Conservation (phyloP, 1,140 invertebrate genomes). For the Mactra quadrangularis region DNA sequence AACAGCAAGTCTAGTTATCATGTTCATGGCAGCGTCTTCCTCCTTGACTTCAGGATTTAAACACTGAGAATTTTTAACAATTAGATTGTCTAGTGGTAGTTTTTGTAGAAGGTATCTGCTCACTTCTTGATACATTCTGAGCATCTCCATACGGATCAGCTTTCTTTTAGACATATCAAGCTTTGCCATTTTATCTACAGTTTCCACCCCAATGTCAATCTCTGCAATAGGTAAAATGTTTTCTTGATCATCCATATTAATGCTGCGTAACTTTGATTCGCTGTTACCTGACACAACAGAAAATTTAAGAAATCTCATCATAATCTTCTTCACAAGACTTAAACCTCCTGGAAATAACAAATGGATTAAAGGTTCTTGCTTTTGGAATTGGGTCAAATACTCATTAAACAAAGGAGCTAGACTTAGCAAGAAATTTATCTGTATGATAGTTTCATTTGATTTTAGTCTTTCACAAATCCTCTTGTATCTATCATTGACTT, state of each 20-base stretch:
- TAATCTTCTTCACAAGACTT: not conserved
- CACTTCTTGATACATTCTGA: slow-evolving; percentile 23
- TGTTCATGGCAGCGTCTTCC: not conserved
- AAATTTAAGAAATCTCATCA: slow-evolving; percentile 9
- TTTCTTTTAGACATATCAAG: not conserved
- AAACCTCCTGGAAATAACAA: not conserved
- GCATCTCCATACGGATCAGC: not conserved
- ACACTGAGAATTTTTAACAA: slow-evolving; percentile 23
- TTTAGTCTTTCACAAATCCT: not conserved
- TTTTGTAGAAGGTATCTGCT: slow-evolving; percentile 1
- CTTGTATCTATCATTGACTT: slow-evolving; percentile 4
- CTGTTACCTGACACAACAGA: not conserved
- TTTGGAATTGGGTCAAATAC: slow-evolving; percentile 1
- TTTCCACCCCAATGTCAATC: not conserved
- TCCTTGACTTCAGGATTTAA: slow-evolving; percentile 19
- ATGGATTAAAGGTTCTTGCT: slow-evolving; percentile 21
- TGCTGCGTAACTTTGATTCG: not conserved
- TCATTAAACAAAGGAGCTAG: not conserved
- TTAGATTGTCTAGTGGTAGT: not conserved
- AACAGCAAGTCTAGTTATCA: not conserved
- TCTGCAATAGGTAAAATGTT: not conserved
- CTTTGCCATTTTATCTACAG: not conserved
- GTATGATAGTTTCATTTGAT: not conserved
- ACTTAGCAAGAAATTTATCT: slow-evolving; percentile 12
- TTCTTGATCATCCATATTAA: not conserved